Conservation (phyloP, 1,140 invertebrate genomes). For the Procambarus clarkii region DNA sequence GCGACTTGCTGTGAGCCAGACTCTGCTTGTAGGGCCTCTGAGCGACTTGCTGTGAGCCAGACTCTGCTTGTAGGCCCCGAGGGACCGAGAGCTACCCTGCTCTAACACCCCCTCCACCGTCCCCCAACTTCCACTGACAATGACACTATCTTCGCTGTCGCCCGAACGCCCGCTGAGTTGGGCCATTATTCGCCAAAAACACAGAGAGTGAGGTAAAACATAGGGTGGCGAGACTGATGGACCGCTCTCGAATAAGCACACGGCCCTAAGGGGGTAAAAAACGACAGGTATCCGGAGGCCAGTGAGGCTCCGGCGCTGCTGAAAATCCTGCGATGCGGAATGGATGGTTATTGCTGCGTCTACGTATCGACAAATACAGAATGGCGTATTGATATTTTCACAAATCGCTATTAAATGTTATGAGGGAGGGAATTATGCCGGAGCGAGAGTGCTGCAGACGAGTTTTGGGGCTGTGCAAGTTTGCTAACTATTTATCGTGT, state of each 20-base stretch:
- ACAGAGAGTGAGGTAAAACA: conserved; percentile 23
- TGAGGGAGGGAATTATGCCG: conserved; percentile 36
- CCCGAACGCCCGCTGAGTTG: neutral
- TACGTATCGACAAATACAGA: conserved; percentile 43
- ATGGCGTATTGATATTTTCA: conserved; percentile 50
- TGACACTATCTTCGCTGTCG: conserved; percentile 23
- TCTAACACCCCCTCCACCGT: too few relatives aligned
- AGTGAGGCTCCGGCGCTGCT: neutral
- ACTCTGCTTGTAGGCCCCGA: too few relatives aligned
- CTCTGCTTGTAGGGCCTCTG: too few relatives aligned
- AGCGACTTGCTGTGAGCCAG: too few relatives aligned
- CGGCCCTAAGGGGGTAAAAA: too few relatives aligned
- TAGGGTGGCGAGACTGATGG: conserved; percentile 1
- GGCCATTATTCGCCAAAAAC: conserved; percentile 16
- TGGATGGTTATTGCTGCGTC: conserved; percentile 32
- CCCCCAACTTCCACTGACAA: neutral
- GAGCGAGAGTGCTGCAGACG: conserved; percentile 23
- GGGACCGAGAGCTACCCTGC: too few relatives aligned
- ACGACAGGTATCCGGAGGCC: too few relatives aligned
- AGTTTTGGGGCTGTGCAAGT: conserved; percentile 31
- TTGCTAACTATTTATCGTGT: conserved; percentile 27
- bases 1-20: too few relatives aligned
- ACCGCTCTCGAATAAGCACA: conserved; percentile 23
- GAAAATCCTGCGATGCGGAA: conserved; percentile 24
- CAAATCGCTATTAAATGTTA: conserved; percentile 48